phyloP scores from a whole-genome alignment of 1,140 invertebrate species.

The Drosophila bifasciata region DNA sequence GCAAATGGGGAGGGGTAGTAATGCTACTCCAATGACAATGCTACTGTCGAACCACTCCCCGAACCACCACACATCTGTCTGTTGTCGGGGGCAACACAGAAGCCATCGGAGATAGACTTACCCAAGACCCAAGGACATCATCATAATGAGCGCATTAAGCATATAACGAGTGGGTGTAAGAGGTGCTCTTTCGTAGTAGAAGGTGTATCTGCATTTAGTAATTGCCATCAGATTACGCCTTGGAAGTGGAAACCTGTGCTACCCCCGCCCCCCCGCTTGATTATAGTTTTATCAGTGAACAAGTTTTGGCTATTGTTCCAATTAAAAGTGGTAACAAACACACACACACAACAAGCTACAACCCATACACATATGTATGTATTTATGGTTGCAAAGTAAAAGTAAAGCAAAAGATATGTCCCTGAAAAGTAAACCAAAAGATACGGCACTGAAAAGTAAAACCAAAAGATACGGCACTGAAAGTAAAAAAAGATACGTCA shows the following conservation, averaged over 20 bases:
- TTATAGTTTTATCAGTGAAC: conserved; percentile 58
- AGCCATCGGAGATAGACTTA: conserved; percentile 59
- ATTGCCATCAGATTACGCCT: conserved; percentile 62
- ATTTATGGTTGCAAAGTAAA: conserved; percentile 29
- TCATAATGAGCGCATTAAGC: conserved; percentile 73
- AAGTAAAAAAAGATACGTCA: conserved; percentile 13
- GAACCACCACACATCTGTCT: conserved; percentile 5
- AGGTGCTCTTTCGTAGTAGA: not conserved
- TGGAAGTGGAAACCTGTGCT: conserved; percentile 38
- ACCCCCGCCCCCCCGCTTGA: not conserved
- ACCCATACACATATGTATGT: conserved; percentile 25
- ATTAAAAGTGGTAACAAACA: conserved; percentile 35
- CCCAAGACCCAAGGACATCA: conserved; percentile 42
- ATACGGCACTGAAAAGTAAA: not conserved
- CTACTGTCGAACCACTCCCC: not conserved
- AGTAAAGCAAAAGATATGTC: conserved; percentile 6
- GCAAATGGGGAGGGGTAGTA: no score
- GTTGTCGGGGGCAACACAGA: conserved; percentile 53
- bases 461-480: no score
- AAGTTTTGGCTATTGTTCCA: conserved; percentile 49
- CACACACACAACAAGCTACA: not conserved
- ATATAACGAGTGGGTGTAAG: conserved; percentile 44
- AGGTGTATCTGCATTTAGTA: conserved; percentile 24
- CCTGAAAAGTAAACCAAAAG: no score
- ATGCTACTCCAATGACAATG: conserved; percentile 45